Base-by-base conservation (phyloP, 2,888 invertebrate species). In the Chloroclysta siterata region DNA sequence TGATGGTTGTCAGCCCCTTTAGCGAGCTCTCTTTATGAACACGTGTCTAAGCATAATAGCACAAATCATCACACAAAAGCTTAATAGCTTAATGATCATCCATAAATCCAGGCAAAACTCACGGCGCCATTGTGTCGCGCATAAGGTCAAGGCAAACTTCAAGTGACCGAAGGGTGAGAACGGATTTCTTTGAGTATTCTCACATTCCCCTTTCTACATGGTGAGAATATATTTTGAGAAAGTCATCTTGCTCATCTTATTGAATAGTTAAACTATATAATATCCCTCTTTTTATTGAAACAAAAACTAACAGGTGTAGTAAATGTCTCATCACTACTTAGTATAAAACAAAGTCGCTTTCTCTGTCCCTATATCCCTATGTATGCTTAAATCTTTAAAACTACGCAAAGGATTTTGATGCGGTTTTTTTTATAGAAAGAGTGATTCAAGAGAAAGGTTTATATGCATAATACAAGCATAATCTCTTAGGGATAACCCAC, bases 91-190 rank as follows among this genome's bases (percentile, higher is more conserved):
- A 62, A 66, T 65, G 60, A 66, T 65, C 56, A 63, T 65, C 60
- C 60, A 68, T 70, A 70, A 58, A 69, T 66, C 59, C 50, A 17
- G 55, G 59, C 60, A 66, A 63, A 66, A 53, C 44, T 48, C 51
- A 29, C 33, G 60, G 60, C 56, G 65, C 66, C 62, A 60, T 68
- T 66, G 65, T 68, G 63, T 60, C 64, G 57, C 29, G 36, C 39
- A 22, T 52, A 65, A 69, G 68, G 72, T 70, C 72, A 72, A 72
- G 72, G 72, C 65, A 44, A 67, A 36, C 39, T 60, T 65, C 44
- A 65, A 69, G 64, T 60, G 64, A 60, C 44, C 56, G 52, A 51
- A 42, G 59, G 60, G 51, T 52, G 51, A 60, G 42, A 48, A 53
- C 10, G n/a, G 11, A 41, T 51, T 42, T 48, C 53, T 53, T 36